Evolutionary conservation across 2,113 vertebrate genomes (phyloP), one percentile per base, ranked within the genome.

Genomic region (Garra rufa): DNA sequence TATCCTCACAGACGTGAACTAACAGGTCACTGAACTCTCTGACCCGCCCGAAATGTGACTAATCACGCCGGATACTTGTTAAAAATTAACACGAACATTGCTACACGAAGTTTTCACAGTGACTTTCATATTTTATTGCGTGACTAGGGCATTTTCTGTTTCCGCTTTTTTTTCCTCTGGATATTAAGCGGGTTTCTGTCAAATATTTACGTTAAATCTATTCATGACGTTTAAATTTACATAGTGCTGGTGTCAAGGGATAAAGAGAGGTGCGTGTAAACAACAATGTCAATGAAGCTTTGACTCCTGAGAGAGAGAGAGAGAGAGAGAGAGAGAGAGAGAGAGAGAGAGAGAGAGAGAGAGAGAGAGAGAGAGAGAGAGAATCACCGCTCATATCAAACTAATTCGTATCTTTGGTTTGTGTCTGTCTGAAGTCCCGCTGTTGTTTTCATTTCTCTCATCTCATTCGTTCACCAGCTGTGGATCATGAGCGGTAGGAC

Each of bases 401-500:
- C 34, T 6, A 1, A 41, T 14, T 46, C 38, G 4, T 26, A 38
- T 14, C 13, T 9, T 43, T 44, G 41, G 21, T 24, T 41, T 46
- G 41, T 24, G 38, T 44, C 13, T 28, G 59, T 63, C 41, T 46
- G 21, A 26, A 44, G 69, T 24, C 13, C 44, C 1, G 19, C 34
- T 43, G 30, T 59, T 24, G 11, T 59, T 24, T 8, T 61, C 1
- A 24, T 43, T 26, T 13, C 6, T 26, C 21, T 17, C 50, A 1
- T 19, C 28, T 76, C 48, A 6, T 28, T 9, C 43, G 19, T 9
- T 67, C 59, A 13, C 44, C 9, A 65, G 41, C 14, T 50, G 43
- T 59, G 30, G 19, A 81, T 48, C 43, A 81, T 81, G 78, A 81
- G 26, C 59, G 78, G 78, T 81, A 67, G 67, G 78, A 67, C n/a